Base-by-base conservation (phyloP, 2,888 invertebrate genomes). In the Heliothis peltigera region DNA sequence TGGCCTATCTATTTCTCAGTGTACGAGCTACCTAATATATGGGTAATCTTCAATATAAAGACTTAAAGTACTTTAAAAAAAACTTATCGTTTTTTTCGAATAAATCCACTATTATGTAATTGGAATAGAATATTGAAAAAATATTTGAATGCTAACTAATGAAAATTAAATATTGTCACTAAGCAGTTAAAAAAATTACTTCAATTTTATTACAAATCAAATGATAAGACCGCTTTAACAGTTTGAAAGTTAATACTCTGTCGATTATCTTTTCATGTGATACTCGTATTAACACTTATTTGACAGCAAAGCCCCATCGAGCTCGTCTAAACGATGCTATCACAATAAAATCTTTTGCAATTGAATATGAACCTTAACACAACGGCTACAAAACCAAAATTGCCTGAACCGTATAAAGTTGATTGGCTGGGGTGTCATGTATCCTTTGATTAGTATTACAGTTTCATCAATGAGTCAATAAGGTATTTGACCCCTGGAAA, bases 371-470 rank as follows among this genome's bases (percentile, higher is more conserved):
- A 39, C 54, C 44, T 51, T 64, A 39, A 15, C 3, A 7, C 17
- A 35, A 7, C 0, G 0, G 0, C 7, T n/a, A 7, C 35, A 54
- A 49, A 6, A 32, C 47, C 2, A 55, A 47, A 60, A 8, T 48
- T 46, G 32, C 8, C 10, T 65, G 65, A 32, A 43, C 25, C 25
- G 22, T 5, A 25, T 42, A 25, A 54, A 22, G 43, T 28, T 60
- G 64, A 64, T 64, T 74, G 75, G 64, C 47, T 57, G 57, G 70
- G 75, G 75, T 73, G 57, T 73, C 73, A 52, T 65, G 70, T 75
- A 52, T 65, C 75, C 56, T 57, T 75, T 75, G 73, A 73, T 75
- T 75, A 73, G 73, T 70, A 60, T 61, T 61, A 74, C 70, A 70
- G 75, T 75, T 75, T 65, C 55, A 73, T 75, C 60, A 73, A 57